Conservation (phyloP, 2,888 invertebrate genomes). For the Leptopterna dolabrata region DNA sequence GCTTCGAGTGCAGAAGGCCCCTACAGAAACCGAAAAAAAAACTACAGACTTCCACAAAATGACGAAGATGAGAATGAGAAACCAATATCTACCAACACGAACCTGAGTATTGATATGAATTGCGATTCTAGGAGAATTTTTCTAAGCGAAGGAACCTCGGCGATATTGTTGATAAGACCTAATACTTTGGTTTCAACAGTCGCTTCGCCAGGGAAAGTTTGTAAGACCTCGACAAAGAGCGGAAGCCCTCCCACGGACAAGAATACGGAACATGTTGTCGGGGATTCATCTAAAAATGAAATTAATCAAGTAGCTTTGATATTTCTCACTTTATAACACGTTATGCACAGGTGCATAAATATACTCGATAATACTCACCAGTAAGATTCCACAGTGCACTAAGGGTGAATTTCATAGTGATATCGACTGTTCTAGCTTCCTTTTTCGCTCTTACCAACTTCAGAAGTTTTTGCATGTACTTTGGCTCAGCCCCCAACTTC, state of each 20-base stretch:
- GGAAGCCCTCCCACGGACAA: constrained; percentile 76
- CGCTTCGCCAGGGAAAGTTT: constrained; percentile 73
- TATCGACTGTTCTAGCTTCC: constrained; percentile 70
- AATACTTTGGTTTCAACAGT: constrained; percentile 82
- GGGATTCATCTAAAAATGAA: constrained; percentile 74
- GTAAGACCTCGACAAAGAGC: constrained; percentile 75
- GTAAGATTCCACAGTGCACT: constrained; percentile 84
- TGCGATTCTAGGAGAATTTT: constrained; percentile 70
- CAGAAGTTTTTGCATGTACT: constrained; percentile 77
- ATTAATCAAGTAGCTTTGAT: neutral
- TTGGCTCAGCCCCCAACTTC: constrained; percentile 73
- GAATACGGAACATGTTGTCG: constrained; percentile 77
- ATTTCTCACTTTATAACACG: neutral
- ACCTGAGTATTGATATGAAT: constrained; percentile 71
- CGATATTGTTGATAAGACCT: constrained; percentile 80
- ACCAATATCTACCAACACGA: constrained; percentile 1
- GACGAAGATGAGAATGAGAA: neutral
- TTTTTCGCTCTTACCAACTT: constrained; percentile 73
- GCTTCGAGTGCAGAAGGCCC: constrained; percentile 71
- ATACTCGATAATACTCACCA: constrained; percentile 65
- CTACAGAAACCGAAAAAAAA: constrained; percentile 58
- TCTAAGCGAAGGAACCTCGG: constrained; percentile 75
- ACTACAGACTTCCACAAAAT: neutral
- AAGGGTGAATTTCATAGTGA: constrained; percentile 80
- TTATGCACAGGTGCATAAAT: neutral